Evolutionary conservation across 2,113 vertebrate genomes (phyloP).

Genomic region (Scolopax mira): DNA sequence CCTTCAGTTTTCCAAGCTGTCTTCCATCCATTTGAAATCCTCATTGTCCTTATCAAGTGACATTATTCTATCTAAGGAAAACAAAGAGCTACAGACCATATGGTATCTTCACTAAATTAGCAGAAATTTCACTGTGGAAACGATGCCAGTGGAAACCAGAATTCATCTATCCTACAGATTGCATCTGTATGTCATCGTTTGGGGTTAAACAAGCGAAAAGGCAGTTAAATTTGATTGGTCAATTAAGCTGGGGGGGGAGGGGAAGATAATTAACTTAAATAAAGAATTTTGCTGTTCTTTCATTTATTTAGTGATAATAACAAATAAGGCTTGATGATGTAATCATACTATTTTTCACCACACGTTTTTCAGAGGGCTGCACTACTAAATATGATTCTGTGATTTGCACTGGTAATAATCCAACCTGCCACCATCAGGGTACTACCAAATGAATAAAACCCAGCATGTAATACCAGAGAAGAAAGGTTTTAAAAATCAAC

Average conservation of each 20-base stretch:
- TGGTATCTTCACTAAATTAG: neutral
- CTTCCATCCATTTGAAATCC: constrained; percentile 2
- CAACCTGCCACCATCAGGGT: neutral
- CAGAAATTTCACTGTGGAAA: constrained; percentile 8
- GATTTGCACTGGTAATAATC: neutral
- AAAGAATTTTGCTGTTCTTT: neutral
- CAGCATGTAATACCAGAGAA: neutral
- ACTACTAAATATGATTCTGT: neutral
- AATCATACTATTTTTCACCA: neutral
- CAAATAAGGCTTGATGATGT: neutral
- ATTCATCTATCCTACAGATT: neutral
- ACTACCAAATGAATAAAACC: neutral
- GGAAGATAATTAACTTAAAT: neutral
- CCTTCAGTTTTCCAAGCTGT: constrained; percentile 45
- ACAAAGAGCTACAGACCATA: neutral
- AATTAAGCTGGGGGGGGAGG: neutral
- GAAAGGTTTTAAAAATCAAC: neutral
- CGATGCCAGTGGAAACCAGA: constrained; percentile 9
- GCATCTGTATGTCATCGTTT: neutral
- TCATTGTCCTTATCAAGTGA: neutral
- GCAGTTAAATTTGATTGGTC: neutral
- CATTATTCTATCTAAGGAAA: neutral
- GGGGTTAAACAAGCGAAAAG: neutral
- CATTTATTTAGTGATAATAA: neutral
- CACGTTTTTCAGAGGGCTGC: neutral